A percentile compares a stretch with the other conserved stretches of the same genome.
These are phyloP conservation scores for Atta texana DNA, from an alignment of 1,140 invertebrate species.

Conservation along the genomic window DNA sequence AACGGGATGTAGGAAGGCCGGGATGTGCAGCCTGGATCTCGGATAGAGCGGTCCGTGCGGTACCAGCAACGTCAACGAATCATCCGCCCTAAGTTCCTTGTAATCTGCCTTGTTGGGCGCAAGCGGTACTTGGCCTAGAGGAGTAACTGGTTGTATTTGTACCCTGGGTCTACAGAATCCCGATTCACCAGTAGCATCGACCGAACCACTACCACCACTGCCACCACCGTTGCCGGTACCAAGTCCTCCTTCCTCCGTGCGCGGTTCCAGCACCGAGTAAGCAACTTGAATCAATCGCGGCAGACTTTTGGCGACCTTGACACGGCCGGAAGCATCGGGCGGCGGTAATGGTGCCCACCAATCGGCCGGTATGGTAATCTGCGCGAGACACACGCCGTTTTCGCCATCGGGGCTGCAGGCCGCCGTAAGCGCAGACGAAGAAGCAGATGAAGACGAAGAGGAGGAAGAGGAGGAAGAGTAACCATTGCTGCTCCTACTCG, in stretches of 20 bases:
- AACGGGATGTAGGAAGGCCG: constrained; percentile 92
- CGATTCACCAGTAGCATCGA: constrained; percentile 69
- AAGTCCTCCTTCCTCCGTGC: constrained; percentile 86
- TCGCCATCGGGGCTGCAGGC: constrained; percentile 95
- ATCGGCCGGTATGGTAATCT: constrained; percentile 92
- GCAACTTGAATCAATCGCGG: constrained; percentile 92
- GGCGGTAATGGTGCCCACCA: constrained; percentile 94
- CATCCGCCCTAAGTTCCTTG: constrained; percentile 92
- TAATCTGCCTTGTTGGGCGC: constrained; percentile 92
- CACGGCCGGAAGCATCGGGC: constrained; percentile 86
- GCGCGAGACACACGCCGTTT: constrained; percentile 95
- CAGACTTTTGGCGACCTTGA: constrained; percentile 88
- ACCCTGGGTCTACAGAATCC: constrained; percentile 90
- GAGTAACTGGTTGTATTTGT: constrained; percentile 92
- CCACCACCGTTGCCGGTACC: constrained; percentile 79
- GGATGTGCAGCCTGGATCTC: constrained; percentile 94
- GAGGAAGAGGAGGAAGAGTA: constrained; percentile 80
- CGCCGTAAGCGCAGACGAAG: constrained; percentile 89
- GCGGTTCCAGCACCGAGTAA: constrained; percentile 94
- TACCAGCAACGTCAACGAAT: constrained; percentile 93
- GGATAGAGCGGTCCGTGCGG: constrained; percentile 95
- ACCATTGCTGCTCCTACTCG: constrained; percentile 47
- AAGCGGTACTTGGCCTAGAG: constrained; percentile 90
- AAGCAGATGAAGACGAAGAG: constrained; percentile 46
- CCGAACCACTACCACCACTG: constrained; percentile 66